Base-by-base conservation (phyloP, 2,797 vertebrate genomes). In the Myotis planiceps region DNA sequence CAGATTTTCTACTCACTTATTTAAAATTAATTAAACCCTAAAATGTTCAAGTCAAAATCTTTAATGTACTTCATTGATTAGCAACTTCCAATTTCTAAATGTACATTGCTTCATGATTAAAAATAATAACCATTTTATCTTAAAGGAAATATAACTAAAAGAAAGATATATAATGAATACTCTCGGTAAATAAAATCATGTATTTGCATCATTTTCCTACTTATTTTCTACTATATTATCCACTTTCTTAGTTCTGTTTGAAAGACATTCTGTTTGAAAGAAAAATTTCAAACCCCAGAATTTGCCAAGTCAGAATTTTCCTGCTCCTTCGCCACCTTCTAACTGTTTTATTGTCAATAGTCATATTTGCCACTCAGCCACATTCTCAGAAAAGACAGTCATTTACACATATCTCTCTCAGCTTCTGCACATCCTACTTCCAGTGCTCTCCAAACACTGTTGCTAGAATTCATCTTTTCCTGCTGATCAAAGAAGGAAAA, bases 141-240 rank as follows among this genome's bases (percentile, higher is more conserved):
- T 90, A 21, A 94, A 89, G 10, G 4, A 80, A 80, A 53, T 39
- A 34, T 53, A 96, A 80, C 51, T 63, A 69, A 75, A 32, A 92
- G 42, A 75, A 79, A 66, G 25, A 45, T 92, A 82, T 32, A 88
- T 65, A 60, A 42, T 1, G 9, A 63, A 94, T 76, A 69, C 18
- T 79, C 34, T 83, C 51, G 15, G 19, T 66, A 78, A 78, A 3
- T 81, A 45, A 82, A 79, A 84, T 49, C 53, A 21, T 66, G n/a
- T 49, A 23, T 51, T 75, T 42, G 13, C 90, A 14, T 68, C 6
- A 60, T 29, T 53, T 37, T 39, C 42, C 21, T 7, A 27, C 5
- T 21, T 85, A 37, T 55, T 8, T 93, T 68, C 39, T 89, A 51
- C 58, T 32, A 37, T n/a, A 42, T 68, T 32, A 42, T 53, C 9